phyloP scores from a whole-genome alignment of 2,113 vertebrate species.

The Ceratotherium simum region DNA sequence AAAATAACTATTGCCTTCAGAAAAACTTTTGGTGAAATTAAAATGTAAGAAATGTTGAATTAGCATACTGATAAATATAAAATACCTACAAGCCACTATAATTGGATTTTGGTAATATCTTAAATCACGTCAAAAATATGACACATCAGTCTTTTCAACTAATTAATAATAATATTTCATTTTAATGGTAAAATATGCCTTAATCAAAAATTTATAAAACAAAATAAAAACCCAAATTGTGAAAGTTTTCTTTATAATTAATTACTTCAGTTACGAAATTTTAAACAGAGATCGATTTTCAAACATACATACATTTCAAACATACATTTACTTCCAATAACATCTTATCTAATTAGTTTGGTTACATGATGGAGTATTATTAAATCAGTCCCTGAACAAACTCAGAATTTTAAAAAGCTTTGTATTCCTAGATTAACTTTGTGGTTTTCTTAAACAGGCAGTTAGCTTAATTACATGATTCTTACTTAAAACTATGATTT shows the following conservation, averaged over 20 bases:
- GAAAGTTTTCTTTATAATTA: background rate
- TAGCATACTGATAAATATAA: background rate
- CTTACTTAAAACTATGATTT: slow-evolving; percentile 20
- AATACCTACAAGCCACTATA: background rate
- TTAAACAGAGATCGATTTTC: background rate
- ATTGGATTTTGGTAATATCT: background rate
- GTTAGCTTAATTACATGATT: background rate
- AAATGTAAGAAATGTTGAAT: background rate
- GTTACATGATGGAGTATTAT: background rate
- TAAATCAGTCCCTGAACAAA: background rate
- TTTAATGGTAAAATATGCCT: background rate
- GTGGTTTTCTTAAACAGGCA: background rate
- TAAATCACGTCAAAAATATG: slow-evolving; percentile 6
- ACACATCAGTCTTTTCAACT: background rate
- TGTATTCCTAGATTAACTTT: background rate
- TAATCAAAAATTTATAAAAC: background rate
- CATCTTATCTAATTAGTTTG: background rate
- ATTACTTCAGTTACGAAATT: background rate
- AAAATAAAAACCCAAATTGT: background rate
- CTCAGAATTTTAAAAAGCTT: background rate
- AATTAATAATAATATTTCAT: slow-evolving; percentile 22
- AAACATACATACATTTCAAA: too few species aligned
- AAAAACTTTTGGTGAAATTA: slow-evolving; percentile 54
- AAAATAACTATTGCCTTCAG: slow-evolving; percentile 24
- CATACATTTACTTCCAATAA: background rate